Percentiles rank a stretch among this genome's conserved stretches.
These are phyloP conservation scores for Neuroterus valhalla DNA, from an alignment of 1,140 invertebrate species.

Conservation along the genomic window DNA sequence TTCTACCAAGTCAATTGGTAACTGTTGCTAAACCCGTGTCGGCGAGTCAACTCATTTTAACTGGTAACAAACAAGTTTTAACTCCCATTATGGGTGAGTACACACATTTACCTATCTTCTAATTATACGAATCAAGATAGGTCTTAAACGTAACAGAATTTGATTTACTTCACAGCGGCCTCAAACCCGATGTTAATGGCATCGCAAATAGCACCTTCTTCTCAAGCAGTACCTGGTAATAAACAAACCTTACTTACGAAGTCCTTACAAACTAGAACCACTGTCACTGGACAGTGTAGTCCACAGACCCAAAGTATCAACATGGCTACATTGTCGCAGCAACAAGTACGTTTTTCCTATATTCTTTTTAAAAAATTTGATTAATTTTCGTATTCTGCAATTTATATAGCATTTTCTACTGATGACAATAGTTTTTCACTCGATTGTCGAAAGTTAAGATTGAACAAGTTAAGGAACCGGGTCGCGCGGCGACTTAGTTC, in stretches of 20 bases:
- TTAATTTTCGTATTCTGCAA: neutral
- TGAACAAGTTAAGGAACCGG: too few species aligned
- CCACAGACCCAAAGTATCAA: conserved; percentile 68
- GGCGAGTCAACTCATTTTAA: conserved; percentile 76
- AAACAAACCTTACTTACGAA: conserved; percentile 73
- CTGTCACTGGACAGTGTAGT: conserved; percentile 67
- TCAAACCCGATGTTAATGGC: conserved; percentile 73
- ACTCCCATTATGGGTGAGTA: conserved; percentile 78
- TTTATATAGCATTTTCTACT: too few species aligned
- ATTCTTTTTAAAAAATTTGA: conserved; percentile 23
- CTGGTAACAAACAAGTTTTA: conserved; percentile 78
- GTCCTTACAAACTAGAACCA: conserved; percentile 68
- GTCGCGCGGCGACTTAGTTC: too few species aligned
- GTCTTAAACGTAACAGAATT: conserved; percentile 32
- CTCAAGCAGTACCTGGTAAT: conserved; percentile 70
- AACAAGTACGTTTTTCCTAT: conserved; percentile 62
- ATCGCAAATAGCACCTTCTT: conserved; percentile 68
- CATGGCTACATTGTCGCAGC: conserved; percentile 69
- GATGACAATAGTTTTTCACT: too few species aligned
- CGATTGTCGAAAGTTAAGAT: too few species aligned
- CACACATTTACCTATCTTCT: conserved; percentile 1
- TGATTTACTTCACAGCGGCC: conserved; percentile 59
- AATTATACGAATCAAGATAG: neutral
- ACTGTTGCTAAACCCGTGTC: conserved; percentile 73
- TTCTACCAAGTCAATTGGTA: conserved; percentile 71